Conservation (phyloP, 2,113 vertebrate species). For the Percopsis transmontana region DNA sequence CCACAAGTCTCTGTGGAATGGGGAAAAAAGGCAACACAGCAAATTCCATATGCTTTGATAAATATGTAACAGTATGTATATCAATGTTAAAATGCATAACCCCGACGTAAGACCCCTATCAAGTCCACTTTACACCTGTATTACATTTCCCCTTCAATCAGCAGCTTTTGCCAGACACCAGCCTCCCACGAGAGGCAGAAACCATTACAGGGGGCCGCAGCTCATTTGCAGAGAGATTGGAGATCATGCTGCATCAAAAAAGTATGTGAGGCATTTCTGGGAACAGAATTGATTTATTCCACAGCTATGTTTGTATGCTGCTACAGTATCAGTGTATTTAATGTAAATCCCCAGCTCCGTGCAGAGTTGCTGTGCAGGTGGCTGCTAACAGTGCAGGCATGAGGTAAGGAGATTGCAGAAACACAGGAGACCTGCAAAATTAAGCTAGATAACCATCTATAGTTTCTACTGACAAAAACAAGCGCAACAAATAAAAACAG, state of each 20-base stretch:
- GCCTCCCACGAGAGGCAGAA: slow-evolving; percentile 80
- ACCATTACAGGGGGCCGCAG: slow-evolving; percentile 78
- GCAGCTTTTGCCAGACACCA: slow-evolving; percentile 78
- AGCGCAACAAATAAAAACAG: slow-evolving; percentile 29
- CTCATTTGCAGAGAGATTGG: slow-evolving; percentile 84
- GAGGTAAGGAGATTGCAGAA: slow-evolving; percentile 34
- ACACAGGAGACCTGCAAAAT: slow-evolving; percentile 45
- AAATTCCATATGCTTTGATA: slow-evolving; percentile 76
- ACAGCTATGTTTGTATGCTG: slow-evolving; percentile 74
- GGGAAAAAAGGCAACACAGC: slow-evolving; percentile 74
- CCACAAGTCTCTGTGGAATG: slow-evolving; percentile 69
- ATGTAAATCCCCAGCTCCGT: slow-evolving; percentile 69
- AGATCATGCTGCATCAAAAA: slow-evolving; percentile 75
- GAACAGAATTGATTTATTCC: slow-evolving; percentile 78
- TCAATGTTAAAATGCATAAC: slow-evolving; percentile 84
- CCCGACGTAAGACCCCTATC: slow-evolving; percentile 83
- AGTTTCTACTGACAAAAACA: slow-evolving; percentile 27
- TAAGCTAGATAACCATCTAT: slow-evolving; percentile 34
- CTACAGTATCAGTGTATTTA: slow-evolving; percentile 75
- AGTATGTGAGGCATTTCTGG: slow-evolving; percentile 73
- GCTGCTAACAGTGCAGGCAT: slow-evolving; percentile 59
- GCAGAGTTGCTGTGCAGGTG: slow-evolving; percentile 45
- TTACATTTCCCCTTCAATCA: slow-evolving; percentile 83
- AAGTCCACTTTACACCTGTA: slow-evolving; percentile 82
- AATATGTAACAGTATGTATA: slow-evolving; percentile 82